Conservation (phyloP, 2,113 vertebrate species). For the Phyllostomus hastatus region DNA sequence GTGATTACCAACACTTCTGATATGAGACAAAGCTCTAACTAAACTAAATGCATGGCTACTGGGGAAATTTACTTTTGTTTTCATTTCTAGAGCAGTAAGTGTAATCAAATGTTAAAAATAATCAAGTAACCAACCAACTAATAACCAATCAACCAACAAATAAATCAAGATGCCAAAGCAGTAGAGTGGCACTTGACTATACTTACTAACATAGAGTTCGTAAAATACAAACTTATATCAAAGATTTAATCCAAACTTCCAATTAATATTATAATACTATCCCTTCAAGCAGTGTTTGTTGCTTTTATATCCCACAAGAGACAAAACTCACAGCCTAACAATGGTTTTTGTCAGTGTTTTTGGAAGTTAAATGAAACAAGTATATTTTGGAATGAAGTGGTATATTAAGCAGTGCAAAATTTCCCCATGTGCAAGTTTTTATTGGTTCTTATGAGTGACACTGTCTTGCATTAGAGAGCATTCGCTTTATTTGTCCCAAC, state of each 20-base stretch:
- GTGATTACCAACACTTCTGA: not conserved
- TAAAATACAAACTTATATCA: not conserved
- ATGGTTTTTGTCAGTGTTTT: not conserved
- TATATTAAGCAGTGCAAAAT: not conserved
- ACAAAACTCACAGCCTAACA: not conserved
- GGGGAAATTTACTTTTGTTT: not conserved
- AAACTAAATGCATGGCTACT: not conserved
- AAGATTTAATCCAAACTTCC: not conserved
- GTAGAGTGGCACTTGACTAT: not conserved
- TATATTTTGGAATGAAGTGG: not conserved
- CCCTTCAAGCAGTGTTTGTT: not conserved
- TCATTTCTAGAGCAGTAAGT: not conserved
- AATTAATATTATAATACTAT: not conserved
- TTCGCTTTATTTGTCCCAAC: not conserved
- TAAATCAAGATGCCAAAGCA: not conserved
- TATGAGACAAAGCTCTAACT: not conserved
- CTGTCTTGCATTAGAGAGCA: not conserved
- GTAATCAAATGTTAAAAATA: not conserved
- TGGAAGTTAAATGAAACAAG: not conserved
- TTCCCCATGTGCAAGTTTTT: not conserved
- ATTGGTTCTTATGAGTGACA: not conserved
- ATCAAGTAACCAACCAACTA: not conserved
- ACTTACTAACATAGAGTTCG: not conserved
- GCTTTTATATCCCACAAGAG: not conserved
- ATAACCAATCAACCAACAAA: not conserved